A percentile compares a stretch with the other conserved stretches of the same genome.
These are phyloP conservation scores for Danionella dracula DNA, from an alignment of 2,797 vertebrate species.

Conservation along the genomic window DNA sequence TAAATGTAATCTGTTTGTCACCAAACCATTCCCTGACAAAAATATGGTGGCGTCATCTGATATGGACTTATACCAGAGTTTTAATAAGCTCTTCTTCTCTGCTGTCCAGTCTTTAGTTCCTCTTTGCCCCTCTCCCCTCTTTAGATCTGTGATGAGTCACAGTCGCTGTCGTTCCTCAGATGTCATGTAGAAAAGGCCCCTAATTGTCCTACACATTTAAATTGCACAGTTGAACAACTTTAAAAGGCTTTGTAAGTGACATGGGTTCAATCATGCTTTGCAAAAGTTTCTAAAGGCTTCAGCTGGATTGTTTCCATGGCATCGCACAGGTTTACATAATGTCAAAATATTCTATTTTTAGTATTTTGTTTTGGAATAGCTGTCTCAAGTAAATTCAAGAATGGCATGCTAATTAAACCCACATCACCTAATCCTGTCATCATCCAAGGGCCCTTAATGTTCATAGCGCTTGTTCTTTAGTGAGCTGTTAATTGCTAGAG, in stretches of 20 bases:
- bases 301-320: constrained; percentile 42
- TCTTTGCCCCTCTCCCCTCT: not conserved
- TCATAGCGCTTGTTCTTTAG: not conserved
- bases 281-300: constrained; percentile 12
- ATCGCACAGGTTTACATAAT: constrained; percentile 23
- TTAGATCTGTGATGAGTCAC: constrained; percentile 28
- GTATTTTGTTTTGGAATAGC: not conserved
- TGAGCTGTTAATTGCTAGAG: constrained; percentile 10
- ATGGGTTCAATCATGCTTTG: constrained; percentile 21
- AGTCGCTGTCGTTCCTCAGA: constrained; percentile 35
- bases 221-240: constrained; percentile 37
- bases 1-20: too few relatives aligned
- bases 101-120: not conserved
- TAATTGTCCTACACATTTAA: constrained; percentile 45
- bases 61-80: too few relatives aligned
- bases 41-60: too few relatives aligned
- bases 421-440: constrained; percentile 2
- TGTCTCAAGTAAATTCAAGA: constrained; percentile 30
- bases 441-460: not conserved
- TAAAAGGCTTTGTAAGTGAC: constrained; percentile 39
- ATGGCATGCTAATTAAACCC: constrained; percentile 24
- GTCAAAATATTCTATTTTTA: too few relatives aligned
- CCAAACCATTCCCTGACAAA: too few relatives aligned
- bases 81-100: not conserved
- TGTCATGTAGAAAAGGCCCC: constrained; percentile 15